Base-by-base conservation (phyloP, 2,888 invertebrate species). In the Mongoloraphidia duomilia region DNA sequence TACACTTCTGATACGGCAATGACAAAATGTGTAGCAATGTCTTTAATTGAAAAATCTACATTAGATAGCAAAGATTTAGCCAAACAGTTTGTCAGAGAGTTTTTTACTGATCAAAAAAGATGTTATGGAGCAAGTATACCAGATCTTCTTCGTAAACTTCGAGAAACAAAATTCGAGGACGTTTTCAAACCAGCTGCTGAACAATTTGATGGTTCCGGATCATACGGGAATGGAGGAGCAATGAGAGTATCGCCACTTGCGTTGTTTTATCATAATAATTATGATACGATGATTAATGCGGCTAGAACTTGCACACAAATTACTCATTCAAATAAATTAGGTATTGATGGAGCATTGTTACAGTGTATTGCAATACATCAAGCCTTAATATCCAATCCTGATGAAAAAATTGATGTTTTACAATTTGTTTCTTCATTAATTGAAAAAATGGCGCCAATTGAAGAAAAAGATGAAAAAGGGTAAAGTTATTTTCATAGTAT, bases 211-310 rank as follows among this genome's bases (percentile, higher is more conserved):
- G 83, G 84, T 2, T 56, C 59, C 40, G 85, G 86, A 1, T 84
- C 84, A 2, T 82, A 72, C 65, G 86, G 85, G n/a, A 86, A 85
- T 65, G 85, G 85, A 2, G 83, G 79, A 42, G 82, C 83, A 1
- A 85, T 86, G 84, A 69, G 85, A 57, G 69, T 82, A 33, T 67
- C 79, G 17, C 85, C 85, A 2, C 65, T 82, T 39, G 75, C 80
- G 1, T 63, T 86, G 41, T 82, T 75, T 62, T 76, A 69, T 54
- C 67, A 72, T 50, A 65, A 70, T 49, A 65, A 74, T 53, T 70
- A 72, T 50, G 60, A 71, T 42, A 59, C 59, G 34, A 65, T 79
- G 59, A 53, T 77, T 11, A 67, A 76, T 26, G 65, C 70, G 26
- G 73, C 73, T 0, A 67, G 58, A 49, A 64, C 71, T 52, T 65